Evolutionary conservation across 2,888 invertebrate species (phyloP).

Genomic region (Ochlodes sylvanus): DNA sequence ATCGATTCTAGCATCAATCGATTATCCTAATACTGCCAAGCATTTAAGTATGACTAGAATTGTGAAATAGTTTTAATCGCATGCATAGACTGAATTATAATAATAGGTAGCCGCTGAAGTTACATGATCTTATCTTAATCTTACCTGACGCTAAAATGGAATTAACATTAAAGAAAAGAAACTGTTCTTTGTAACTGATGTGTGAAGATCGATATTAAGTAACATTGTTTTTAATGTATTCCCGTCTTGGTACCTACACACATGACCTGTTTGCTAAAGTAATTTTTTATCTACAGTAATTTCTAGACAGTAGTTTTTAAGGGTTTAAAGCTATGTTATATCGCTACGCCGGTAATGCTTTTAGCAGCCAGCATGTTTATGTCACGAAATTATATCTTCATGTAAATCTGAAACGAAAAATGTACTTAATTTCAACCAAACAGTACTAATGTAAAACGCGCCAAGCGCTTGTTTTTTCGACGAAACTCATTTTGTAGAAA

Average conservation of each 20-base stretch:
- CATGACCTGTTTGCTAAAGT: constrained; percentile 19
- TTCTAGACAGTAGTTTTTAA: constrained; percentile 11
- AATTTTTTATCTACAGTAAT: constrained; percentile 8
- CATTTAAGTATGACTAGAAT: constrained; percentile 40
- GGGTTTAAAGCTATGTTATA: constrained; percentile 19
- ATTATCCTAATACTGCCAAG: constrained; percentile 44
- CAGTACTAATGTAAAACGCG: constrained; percentile 57
- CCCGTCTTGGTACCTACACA: neutral
- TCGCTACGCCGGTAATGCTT: constrained; percentile 13
- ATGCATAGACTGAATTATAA: constrained; percentile 33
- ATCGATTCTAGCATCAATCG: constrained; percentile 47
- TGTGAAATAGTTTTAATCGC: constrained; percentile 39
- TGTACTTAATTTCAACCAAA: constrained; percentile 49
- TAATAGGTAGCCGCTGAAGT: constrained; percentile 6
- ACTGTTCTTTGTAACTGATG: constrained; percentile 4
- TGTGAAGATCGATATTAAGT: constrained; percentile 26
- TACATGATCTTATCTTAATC: constrained; percentile 20
- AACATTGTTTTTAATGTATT: constrained; percentile 18
- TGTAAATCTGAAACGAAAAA: constrained; percentile 41
- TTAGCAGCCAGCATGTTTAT: constrained; percentile 27
- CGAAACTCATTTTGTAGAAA: constrained; percentile 68
- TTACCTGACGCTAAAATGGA: constrained; percentile 6
- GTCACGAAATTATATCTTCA: constrained; percentile 34
- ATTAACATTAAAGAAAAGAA: constrained; percentile 2
- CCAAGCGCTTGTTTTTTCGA: constrained; percentile 55